phyloP scores from a whole-genome alignment of 1,140 invertebrate species.

The Littorina saxatilis region DNA sequence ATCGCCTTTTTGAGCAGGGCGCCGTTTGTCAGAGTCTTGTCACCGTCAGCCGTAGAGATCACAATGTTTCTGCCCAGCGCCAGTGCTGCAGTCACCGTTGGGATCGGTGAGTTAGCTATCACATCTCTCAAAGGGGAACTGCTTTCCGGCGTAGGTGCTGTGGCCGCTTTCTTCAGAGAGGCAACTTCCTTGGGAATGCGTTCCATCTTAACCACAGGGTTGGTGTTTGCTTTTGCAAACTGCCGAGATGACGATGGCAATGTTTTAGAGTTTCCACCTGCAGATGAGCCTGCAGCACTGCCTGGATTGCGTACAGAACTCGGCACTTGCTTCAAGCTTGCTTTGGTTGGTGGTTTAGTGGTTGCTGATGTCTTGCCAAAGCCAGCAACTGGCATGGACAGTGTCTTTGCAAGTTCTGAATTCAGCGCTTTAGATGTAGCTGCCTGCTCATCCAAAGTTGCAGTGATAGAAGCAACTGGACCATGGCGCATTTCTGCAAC shows the following conservation, averaged over 20 bases:
- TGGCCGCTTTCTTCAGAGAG: conserved; percentile 25
- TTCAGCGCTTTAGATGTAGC: conserved; percentile 18
- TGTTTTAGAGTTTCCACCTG: background rate
- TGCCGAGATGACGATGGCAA: background rate
- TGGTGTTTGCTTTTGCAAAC: conserved; percentile 43
- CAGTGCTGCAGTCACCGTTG: background rate
- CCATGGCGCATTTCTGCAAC: conserved; percentile 48
- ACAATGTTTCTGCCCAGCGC: background rate
- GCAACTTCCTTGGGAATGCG: conserved; percentile 62
- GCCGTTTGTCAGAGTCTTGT: conserved; percentile 42
- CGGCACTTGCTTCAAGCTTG: conserved; percentile 68
- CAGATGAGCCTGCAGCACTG: background rate
- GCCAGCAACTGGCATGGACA: conserved; percentile 35
- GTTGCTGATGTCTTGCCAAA: conserved; percentile 23
- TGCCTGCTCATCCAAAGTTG: background rate
- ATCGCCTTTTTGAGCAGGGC: background rate
- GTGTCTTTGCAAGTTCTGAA: conserved; percentile 46
- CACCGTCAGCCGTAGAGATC: conserved; percentile 15
- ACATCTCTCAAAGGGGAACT: conserved; percentile 14
- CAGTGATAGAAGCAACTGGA: background rate
- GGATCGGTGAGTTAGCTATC: background rate
- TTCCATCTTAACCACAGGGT: conserved; percentile 75
- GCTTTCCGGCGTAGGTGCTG: background rate
- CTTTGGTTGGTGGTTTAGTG: conserved; percentile 57
- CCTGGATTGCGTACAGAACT: conserved; percentile 47